Conservation (phyloP, 1,140 invertebrate genomes). For the Amphibalanus amphitrite region DNA sequence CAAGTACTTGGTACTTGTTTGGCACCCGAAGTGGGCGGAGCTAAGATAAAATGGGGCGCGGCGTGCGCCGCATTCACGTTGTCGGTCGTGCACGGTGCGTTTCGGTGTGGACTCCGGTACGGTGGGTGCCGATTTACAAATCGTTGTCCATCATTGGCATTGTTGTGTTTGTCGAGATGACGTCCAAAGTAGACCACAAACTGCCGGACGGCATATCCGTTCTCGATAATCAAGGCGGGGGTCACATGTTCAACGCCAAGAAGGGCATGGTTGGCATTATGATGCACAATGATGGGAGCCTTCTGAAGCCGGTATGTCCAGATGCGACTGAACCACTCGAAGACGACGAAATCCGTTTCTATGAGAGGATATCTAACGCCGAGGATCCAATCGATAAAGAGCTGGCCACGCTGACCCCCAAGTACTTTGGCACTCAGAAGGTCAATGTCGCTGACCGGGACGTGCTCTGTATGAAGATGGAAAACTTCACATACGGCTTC, state of each 20-base stretch:
- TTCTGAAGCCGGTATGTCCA: background rate
- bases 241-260: constrained; percentile 1
- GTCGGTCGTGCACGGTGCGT: too few relatives aligned
- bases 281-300: background rate
- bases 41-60: too few relatives aligned
- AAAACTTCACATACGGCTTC: constrained; percentile 1
- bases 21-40: constrained; percentile 25
- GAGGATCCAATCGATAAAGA: background rate
- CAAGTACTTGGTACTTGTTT: too few relatives aligned
- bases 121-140: constrained; percentile 10
- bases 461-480: background rate
- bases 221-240: background rate
- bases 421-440: background rate
- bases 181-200: background rate
- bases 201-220: background rate
- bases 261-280: constrained; percentile 1
- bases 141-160: constrained; percentile 15
- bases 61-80: too few relatives aligned
- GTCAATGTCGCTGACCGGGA: background rate
- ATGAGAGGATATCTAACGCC: background rate
- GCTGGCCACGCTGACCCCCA: background rate
- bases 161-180: background rate
- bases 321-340: background rate
- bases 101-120: too few relatives aligned
- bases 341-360: background rate